Base-by-base conservation (phyloP, 1,140 invertebrate species). In the Drosophila eugracilis region DNA sequence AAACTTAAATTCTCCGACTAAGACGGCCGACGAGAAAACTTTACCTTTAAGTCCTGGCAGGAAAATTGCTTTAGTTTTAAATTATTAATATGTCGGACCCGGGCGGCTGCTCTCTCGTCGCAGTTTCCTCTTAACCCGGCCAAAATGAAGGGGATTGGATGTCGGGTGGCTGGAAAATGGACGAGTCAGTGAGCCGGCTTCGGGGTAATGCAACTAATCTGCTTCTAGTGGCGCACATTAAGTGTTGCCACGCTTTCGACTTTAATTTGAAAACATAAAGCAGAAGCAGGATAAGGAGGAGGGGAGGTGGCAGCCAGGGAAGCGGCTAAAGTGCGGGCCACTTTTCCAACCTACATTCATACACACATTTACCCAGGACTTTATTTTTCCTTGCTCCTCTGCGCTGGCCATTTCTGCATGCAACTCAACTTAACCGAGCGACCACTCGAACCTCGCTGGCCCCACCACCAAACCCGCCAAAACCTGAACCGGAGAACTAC, bases 241-340 rank as follows among this genome's bases (percentile, higher is more conserved):
- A 86, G 81, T 86, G 83, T 88, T 88, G 81, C 83, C 81, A 86
- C 83, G 81, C 81, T 86, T 88, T 88, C 81, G 81, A 85, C 81
- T 85, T 85, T 85, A 85, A 85, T 85, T 85, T 85, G 83, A 85
- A 85, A 85, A 85, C 83, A 85, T 85, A 85, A 86, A 86, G 77
- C 83, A 86, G 72, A 39, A 57, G n/a, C n/a, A n/a, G n/a, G n/a
- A n/a, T n/a, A 48, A 37, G 54, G 34, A 17, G 44, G 28, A 9
- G 28, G 22, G 49, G 48, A 9, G 32, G 39, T 7, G 32, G 54
- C 6, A 42, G 50, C 41, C 17, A 34, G 55, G 17, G 41, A 7
- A 76, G 37, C 60, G 53, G 37, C 60, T 58, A 76, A 79, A 80
- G 72, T 73, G 80, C 71, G 66, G 55, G 63, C 71, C 55, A 62